Evolutionary conservation across 1,140 invertebrate species (phyloP).

Genomic region (Conus ventricosus): DNA sequence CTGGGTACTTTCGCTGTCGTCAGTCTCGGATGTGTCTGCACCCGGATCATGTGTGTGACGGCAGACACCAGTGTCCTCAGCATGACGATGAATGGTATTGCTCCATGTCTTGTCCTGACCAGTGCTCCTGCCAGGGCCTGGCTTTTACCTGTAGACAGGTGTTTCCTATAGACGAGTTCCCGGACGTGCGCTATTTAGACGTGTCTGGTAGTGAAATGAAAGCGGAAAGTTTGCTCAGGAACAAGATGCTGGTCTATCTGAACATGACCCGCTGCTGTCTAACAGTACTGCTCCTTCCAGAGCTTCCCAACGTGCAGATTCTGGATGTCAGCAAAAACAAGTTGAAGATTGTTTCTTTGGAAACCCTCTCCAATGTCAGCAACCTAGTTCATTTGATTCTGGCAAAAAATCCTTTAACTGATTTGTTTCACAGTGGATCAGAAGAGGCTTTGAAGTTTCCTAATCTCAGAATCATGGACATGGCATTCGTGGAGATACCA

Average conservation of each 20-base stretch:
- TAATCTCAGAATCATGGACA: too few species aligned
- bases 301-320: background rate
- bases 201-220: background rate
- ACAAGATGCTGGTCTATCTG: background rate
- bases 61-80: constrained; percentile 4
- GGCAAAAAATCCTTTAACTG: too few species aligned
- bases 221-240: too few species aligned
- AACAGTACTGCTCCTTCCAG: background rate
- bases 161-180: background rate
- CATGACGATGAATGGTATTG: constrained; percentile 22
- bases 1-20: constrained; percentile 6
- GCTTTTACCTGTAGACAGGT: background rate
- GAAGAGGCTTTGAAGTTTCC: too few species aligned
- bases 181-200: background rate
- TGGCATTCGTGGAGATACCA: too few species aligned
- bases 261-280: background rate
- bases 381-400: background rate
- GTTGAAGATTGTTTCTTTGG: background rate
- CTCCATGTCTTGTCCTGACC: background rate
- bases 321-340: background rate
- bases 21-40: constrained; percentile 2
- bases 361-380: background rate
- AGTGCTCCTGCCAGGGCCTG: constrained; percentile 1
- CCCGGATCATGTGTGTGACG: constrained; percentile 16
- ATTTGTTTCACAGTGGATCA: too few species aligned